phyloP scores from a whole-genome alignment of 2,113 vertebrate genomes.

The Phalacrocorax aristotelis region DNA sequence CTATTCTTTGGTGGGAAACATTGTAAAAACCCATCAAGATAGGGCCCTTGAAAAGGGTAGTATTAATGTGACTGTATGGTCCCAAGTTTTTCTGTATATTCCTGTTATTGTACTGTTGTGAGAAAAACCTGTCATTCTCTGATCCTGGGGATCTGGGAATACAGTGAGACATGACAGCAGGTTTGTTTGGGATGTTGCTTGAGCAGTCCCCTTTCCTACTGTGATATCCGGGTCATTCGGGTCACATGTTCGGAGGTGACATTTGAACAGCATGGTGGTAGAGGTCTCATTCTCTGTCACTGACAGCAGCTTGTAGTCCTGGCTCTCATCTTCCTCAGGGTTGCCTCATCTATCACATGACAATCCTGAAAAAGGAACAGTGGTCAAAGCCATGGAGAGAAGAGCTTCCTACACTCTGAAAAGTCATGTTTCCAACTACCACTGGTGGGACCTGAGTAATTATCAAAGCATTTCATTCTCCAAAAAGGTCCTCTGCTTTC shows the following conservation, averaged over 20 bases:
- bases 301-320: slow-evolving; percentile 77
- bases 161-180: background rate
- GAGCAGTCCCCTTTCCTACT: slow-evolving; percentile 51
- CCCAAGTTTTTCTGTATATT: background rate
- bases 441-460: background rate
- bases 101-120: background rate
- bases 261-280: slow-evolving; percentile 73
- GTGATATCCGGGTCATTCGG: slow-evolving; percentile 72
- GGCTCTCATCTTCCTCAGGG: slow-evolving; percentile 67
- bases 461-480: background rate
- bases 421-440: background rate
- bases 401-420: background rate
- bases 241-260: slow-evolving; percentile 72
- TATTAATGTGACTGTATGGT: background rate
- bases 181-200: background rate
- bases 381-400: background rate
- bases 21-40: background rate
- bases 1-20: background rate
- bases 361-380: slow-evolving; percentile 66
- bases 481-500: background rate
- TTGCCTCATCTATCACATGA: slow-evolving; percentile 54
- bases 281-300: slow-evolving; percentile 66
- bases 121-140: background rate
- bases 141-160: background rate
- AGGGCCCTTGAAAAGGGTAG: background rate